phyloP scores from a whole-genome alignment of 2,797 vertebrate species.

The Alosa sapidissima region DNA sequence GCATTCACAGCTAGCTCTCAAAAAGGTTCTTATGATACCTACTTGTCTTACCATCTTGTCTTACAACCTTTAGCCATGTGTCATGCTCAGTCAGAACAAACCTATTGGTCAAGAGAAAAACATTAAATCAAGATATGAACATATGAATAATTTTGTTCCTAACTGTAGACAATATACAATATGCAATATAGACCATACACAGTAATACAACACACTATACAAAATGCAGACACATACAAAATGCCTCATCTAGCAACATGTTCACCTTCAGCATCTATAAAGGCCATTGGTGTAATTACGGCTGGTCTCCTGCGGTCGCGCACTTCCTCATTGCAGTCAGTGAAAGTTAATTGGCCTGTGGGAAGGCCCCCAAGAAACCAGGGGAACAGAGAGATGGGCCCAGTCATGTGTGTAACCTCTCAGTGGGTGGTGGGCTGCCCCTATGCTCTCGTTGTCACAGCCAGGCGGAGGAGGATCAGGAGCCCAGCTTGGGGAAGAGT shows the following conservation, averaged over 20 bases:
- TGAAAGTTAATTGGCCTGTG: slow-evolving; percentile 22
- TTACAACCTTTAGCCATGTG: no score
- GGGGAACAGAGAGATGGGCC: background rate
- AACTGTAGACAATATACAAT: no score
- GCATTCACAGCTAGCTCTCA: no score
- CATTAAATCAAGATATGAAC: no score
- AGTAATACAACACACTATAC: no score
- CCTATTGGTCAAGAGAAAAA: no score
- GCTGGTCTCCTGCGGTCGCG: background rate
- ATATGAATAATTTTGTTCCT: no score
- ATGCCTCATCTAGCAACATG: background rate
- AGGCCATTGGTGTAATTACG: background rate
- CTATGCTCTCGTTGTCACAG: slow-evolving; percentile 13
- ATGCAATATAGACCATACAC: no score
- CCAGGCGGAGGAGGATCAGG: background rate
- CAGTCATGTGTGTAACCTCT: background rate
- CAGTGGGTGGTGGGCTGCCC: background rate
- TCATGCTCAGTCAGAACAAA: no score
- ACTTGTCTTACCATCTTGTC: no score
- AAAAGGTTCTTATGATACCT: no score
- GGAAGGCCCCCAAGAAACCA: background rate
- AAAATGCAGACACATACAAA: no score
- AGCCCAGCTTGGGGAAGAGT: background rate
- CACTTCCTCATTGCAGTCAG: background rate
- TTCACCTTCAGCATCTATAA: background rate